These are phyloP conservation scores for Apamea crenata DNA, from an alignment of 2,888 invertebrate genomes.

Conservation along the genomic window DNA sequence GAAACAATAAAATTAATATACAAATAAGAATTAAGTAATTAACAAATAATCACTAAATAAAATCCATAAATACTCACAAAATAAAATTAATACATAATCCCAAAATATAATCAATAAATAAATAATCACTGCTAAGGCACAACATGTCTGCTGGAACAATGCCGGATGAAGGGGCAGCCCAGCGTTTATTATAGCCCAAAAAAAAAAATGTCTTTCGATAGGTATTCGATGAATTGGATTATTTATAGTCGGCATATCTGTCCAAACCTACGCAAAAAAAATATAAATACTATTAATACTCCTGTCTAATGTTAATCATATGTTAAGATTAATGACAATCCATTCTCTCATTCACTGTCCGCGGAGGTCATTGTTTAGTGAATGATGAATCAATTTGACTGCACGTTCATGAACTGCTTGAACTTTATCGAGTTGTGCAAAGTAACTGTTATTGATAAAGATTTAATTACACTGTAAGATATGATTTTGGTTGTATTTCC, in stretches of 20 bases:
- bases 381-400: conserved; percentile 54
- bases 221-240: not conserved
- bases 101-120: too few relatives aligned
- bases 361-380: conserved; percentile 42
- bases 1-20: too few relatives aligned
- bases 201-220: not conserved
- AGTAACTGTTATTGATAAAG: conserved; percentile 4
- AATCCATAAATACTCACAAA: too few relatives aligned
- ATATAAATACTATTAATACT: conserved; percentile 3
- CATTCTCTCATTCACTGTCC: conserved; percentile 33
- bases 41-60: too few relatives aligned
- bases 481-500: not conserved
- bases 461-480: conserved; percentile 4
- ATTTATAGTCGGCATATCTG: not conserved
- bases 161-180: too few relatives aligned
- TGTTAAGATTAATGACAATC: conserved; percentile 19
- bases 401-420: conserved; percentile 34
- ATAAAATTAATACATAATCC: too few relatives aligned
- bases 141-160: too few relatives aligned
- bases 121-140: too few relatives aligned
- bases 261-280: not conserved
- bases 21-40: too few relatives aligned
- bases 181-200: not conserved
- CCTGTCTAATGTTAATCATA: conserved; percentile 8
- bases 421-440: conserved; percentile 39